Conservation (phyloP, 2,113 vertebrate genomes). For the Triplophysa rosa region DNA sequence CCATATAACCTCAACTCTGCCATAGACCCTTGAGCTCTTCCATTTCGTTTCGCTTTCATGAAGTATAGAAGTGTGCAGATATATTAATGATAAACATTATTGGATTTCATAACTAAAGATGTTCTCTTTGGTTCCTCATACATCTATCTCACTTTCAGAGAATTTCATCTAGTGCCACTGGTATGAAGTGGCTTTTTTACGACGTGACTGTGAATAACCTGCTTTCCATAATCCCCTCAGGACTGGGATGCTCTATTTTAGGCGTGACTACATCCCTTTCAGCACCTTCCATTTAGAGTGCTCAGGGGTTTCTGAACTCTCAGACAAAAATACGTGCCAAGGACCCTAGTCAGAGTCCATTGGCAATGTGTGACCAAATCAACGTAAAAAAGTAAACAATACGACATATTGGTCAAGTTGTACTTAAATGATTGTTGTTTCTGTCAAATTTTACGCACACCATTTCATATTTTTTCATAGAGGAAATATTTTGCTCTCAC, state of each 20-base stretch:
- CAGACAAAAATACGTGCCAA: not conserved
- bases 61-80: conserved; percentile 4
- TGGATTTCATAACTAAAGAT: not conserved
- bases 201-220: conserved; percentile 57
- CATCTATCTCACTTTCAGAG: not conserved
- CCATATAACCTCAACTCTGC: conserved; percentile 53
- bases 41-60: conserved; percentile 1
- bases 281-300: conserved; percentile 54
- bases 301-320: conserved; percentile 46
- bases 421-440: not conserved
- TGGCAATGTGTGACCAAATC: no score
- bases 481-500: no score
- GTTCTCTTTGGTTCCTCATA: not conserved
- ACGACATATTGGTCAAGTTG: no score
- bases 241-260: conserved; percentile 53
- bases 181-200: conserved; percentile 69
- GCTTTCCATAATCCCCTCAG: conserved; percentile 47
- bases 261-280: conserved; percentile 56
- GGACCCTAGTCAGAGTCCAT: no score
- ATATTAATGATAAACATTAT: not conserved
- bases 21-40: conserved; percentile 41
- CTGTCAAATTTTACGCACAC: not conserved
- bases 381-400: no score
- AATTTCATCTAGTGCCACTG: conserved; percentile 42
- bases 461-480: not conserved